Conservation (phyloP, 2,797 vertebrate genomes). For the Thaleichthys pacificus region DNA sequence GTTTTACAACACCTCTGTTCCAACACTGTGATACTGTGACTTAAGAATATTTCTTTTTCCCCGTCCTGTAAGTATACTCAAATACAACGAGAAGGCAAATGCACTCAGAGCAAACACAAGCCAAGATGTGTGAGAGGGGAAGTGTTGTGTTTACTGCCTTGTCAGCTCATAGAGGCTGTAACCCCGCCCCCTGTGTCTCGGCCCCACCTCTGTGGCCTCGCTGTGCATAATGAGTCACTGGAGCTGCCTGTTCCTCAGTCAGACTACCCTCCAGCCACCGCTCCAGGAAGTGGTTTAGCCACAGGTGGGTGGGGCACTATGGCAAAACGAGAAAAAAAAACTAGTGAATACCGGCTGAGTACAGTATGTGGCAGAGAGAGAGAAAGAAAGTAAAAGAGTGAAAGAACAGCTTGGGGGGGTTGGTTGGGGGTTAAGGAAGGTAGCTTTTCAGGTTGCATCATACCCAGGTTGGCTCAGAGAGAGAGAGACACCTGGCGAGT, state of each 20-base stretch:
- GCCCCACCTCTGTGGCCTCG: slow-evolving; percentile 41
- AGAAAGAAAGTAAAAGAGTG: slow-evolving; percentile 4
- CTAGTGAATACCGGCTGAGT: slow-evolving; percentile 3
- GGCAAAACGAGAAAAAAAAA: slow-evolving; percentile 22
- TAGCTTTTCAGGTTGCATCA: slow-evolving; percentile 19
- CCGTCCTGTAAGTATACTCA: background rate
- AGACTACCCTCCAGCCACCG: slow-evolving; percentile 25
- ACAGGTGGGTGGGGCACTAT: slow-evolving; percentile 64
- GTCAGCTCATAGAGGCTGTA: slow-evolving; percentile 27
- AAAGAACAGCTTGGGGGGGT: background rate
- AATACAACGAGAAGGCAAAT: background rate
- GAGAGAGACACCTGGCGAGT: slow-evolving; percentile 4
- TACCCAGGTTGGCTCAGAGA: slow-evolving; percentile 3
- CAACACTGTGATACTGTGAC: background rate
- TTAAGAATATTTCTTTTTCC: background rate
- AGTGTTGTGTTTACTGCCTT: slow-evolving; percentile 13
- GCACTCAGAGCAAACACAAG: background rate
- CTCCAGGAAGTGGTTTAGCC: slow-evolving; percentile 69
- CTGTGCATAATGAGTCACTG: slow-evolving; percentile 40
- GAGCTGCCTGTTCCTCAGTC: slow-evolving; percentile 35
- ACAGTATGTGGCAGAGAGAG: background rate
- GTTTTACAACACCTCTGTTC: slow-evolving; percentile 12
- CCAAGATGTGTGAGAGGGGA: background rate
- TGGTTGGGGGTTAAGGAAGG: slow-evolving; percentile 13
- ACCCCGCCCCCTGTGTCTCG: slow-evolving; percentile 4